These are phyloP conservation scores for Carassius gibelio DNA, from an alignment of 2,113 vertebrate species.

Conservation along the genomic window DNA sequence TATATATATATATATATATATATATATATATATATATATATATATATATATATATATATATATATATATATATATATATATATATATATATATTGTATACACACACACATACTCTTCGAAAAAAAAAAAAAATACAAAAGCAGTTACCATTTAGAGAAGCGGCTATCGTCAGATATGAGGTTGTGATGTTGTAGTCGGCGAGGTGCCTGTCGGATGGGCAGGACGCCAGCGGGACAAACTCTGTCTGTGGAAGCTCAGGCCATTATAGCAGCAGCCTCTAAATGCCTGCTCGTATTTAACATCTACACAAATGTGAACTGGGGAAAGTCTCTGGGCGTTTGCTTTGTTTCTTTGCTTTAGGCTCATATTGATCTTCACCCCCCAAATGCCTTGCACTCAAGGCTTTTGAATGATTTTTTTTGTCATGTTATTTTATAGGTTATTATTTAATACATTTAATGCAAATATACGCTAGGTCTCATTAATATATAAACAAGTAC, in stretches of 20 bases:
- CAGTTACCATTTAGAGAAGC: not conserved
- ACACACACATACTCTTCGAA: no score
- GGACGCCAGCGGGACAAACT: not conserved
- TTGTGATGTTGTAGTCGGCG: not conserved
- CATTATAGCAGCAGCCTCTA: not conserved
- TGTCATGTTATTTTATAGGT: not conserved
- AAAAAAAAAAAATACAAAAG: no score
- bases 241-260: not conserved
- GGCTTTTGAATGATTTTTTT: not conserved
- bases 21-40: no score
- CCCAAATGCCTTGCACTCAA: not conserved
- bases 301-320: not conserved
- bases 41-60: no score
- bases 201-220: not conserved
- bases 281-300: not conserved
- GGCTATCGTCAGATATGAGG: not conserved
- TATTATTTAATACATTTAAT: not conserved
- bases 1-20: no score
- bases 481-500: not conserved
- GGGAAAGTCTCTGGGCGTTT: not conserved
- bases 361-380: not conserved
- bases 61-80: no score
- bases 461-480: not conserved
- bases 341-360: not conserved
- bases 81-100: no score